Base-by-base conservation (phyloP, 92 coral and sea anemone species). In the Bergia puertoricense region DNA sequence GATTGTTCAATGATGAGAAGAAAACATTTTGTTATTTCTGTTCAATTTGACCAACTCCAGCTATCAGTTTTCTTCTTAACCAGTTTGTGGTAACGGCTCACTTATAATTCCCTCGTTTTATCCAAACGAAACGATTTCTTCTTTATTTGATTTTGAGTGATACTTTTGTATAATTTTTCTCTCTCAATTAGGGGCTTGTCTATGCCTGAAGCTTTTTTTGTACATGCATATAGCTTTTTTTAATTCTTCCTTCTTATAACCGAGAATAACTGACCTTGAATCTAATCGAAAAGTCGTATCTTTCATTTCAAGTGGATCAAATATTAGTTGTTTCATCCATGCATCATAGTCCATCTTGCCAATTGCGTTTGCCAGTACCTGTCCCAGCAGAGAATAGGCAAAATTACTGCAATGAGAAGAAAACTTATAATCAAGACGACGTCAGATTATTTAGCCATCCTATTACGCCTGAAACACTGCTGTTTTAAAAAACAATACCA, bases 321-420 rank as follows among this genome's bases (percentile, higher is more conserved):
- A 82, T 14, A 95, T 22, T 41, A 85, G 42, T 56, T 79, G 79
- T 48, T 81, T 85, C 85, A 95, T 92, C 96, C 96, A 93, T 46
- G 79, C 92, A 22, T 76, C 80, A 74, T 51, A 93, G 5, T 89
- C 90, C 83, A 86, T 73, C 18, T 89, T 86, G 42, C 91, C 94
- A 89, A 93, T 88, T 4, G 83, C 30, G 43, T 93, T 74, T 38
- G 93, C 96, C 71, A 95, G 81, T 71, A 92, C 90, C 62, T 89
- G 98, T 46, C 98, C 98, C 56, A 95, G 91, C 79, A 95, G 71
- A 10, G 96, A 91, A 85, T 93, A 86, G 44, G 94, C 98, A n/a
- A 95, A 91, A 74, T 95, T 95, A 80, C 98, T 95, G 78, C 36
- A 51, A 81, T 3, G 46, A 43, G 16, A 75, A 68, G 4, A 79